Conservation (phyloP, 2,113 vertebrate genomes). For the Tachycineta bicolor region DNA sequence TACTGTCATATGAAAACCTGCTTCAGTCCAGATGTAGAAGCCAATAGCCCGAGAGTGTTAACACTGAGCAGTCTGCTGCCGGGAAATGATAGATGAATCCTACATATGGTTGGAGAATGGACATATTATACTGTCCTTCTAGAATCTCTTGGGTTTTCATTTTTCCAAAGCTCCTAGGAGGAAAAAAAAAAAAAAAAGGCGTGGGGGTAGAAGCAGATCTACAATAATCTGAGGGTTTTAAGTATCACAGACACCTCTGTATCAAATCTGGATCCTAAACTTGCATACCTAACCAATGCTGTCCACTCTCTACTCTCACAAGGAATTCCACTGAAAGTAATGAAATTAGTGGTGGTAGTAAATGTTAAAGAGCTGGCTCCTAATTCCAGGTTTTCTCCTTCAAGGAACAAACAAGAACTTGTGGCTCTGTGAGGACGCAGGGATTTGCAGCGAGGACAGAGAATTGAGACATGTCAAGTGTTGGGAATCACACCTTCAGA, state of each 20-base stretch:
- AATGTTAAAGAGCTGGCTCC: neutral
- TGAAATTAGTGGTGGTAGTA: neutral
- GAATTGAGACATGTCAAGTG: neutral
- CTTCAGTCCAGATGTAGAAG: constrained; percentile 55
- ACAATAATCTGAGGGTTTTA: neutral
- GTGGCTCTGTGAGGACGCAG: neutral
- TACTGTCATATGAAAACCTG: constrained; percentile 59
- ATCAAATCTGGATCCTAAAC: neutral
- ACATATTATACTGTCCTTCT: neutral
- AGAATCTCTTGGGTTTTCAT: neutral
- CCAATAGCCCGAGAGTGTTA: constrained; percentile 46
- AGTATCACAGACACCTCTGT: constrained; percentile 14
- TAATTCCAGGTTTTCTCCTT: neutral
- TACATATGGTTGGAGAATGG: constrained; percentile 59
- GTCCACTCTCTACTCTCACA: neutral
- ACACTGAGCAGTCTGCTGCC: constrained; percentile 54
- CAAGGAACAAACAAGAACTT: neutral
- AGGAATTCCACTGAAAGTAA: constrained; percentile 4
- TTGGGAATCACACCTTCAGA: neutral
- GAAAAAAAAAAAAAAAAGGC: neutral
- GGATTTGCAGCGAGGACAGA: neutral
- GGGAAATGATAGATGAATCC: constrained; percentile 48
- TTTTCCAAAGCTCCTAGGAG: neutral
- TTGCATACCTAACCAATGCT: neutral
- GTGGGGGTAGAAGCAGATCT: neutral